A percentile compares a stretch with the other conserved stretches of the same genome.
phyloP scores from a whole-genome alignment of 1,140 invertebrate genomes.

The Zaprionus taronus region DNA sequence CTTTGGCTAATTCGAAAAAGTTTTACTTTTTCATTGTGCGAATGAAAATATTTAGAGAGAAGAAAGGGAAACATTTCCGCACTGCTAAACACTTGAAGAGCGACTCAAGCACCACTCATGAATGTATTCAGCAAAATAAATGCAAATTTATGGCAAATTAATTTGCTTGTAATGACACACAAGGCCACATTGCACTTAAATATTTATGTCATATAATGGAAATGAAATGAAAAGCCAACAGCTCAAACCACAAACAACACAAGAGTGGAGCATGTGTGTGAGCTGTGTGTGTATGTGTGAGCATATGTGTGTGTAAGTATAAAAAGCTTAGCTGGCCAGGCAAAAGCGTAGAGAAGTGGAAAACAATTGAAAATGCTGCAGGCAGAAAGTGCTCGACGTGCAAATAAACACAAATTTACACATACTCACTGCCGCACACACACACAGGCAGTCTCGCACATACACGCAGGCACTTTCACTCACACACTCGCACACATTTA shows the following conservation, averaged over 20 bases:
- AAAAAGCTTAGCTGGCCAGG: conserved; percentile 42
- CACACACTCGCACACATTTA: conserved; percentile 2
- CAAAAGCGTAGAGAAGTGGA: conserved; percentile 21
- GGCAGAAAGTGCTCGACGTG: conserved; percentile 12
- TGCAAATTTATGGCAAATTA: conserved; percentile 75
- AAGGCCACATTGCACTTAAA: conserved; percentile 48
- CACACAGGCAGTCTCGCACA: not conserved
- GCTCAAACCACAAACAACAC: conserved; percentile 14
- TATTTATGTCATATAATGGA: conserved; percentile 68
- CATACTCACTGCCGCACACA: not conserved
- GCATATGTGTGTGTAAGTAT: not conserved
- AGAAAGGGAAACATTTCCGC: conserved; percentile 12
- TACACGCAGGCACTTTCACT: not conserved
- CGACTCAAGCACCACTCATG: conserved; percentile 20
- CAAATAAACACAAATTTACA: conserved; percentile 32
- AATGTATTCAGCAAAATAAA: conserved; percentile 42
- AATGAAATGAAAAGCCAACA: conserved; percentile 62
- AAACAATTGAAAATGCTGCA: conserved; percentile 26
- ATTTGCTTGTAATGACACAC: conserved; percentile 60
- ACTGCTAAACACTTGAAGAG: conserved; percentile 12
- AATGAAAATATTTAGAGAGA: conserved; percentile 41
- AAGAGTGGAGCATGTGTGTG: not conserved
- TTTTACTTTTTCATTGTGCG: conserved; percentile 68
- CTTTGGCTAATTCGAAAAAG: conserved; percentile 81
- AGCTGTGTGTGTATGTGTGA: not conserved